These are phyloP conservation scores for Drosophila incognita DNA, from an alignment of 2,888 invertebrate genomes.

Conservation along the genomic window DNA sequence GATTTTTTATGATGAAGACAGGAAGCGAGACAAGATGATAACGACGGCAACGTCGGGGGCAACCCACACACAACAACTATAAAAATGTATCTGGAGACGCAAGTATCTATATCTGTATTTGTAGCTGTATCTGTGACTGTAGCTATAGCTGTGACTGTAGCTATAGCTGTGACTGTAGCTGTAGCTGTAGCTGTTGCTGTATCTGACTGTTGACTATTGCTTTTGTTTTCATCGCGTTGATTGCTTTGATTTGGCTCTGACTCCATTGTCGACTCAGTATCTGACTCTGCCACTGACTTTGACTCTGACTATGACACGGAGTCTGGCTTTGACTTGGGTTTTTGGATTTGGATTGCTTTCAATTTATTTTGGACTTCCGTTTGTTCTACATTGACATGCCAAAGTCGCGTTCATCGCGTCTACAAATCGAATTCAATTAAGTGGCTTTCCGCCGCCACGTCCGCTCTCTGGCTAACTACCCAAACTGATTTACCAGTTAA, in stretches of 20 bases:
- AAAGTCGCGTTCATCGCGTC: conserved; percentile 46
- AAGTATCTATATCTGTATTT: conserved; percentile 35
- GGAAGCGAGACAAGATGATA: conserved; percentile 63
- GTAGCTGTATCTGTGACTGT: conserved; percentile 12
- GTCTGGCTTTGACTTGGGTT: conserved; percentile 14
- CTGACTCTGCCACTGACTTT: conserved; percentile 5
- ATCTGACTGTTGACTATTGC: conserved; percentile 19
- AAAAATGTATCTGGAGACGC: conserved; percentile 44
- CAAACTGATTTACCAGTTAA: conserved; percentile 77
- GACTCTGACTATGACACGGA: conserved; percentile 19
- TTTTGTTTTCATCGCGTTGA: conserved; percentile 61
- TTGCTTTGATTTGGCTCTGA: conserved; percentile 64
- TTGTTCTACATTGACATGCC: conserved; percentile 75
- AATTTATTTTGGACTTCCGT: conserved; percentile 77
- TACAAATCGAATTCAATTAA: conserved; percentile 79
- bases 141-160: not conserved
- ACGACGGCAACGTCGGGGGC: conserved; percentile 27
- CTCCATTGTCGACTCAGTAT: conserved; percentile 6
- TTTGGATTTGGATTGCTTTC: conserved; percentile 64
- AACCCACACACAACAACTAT: conserved; percentile 54
- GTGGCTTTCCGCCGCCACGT: conserved; percentile 76
- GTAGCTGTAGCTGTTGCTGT: conserved; percentile 13
- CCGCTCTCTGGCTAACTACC: conserved; percentile 55
- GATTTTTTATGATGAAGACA: conserved; percentile 81
- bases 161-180: conserved; percentile 10